These are phyloP conservation scores for Castor canadensis DNA, from an alignment of 2,113 vertebrate genomes.

Conservation along the genomic window DNA sequence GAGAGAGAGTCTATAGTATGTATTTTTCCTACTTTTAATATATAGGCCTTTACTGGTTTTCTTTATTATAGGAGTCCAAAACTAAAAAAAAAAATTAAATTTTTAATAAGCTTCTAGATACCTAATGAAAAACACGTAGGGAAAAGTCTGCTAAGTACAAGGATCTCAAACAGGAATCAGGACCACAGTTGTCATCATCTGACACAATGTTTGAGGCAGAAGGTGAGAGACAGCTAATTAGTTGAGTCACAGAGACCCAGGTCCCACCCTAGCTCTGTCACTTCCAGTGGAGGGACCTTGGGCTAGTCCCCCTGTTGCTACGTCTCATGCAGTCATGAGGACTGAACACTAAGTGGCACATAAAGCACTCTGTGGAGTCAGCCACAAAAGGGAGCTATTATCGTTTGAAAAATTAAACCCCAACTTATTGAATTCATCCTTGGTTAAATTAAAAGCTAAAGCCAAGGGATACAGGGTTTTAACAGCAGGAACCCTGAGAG, in stretches of 20 bases:
- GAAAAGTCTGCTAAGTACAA: too few relatives aligned
- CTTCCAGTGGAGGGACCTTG: not conserved
- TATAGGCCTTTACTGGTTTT: not conserved
- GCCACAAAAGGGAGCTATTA: not conserved
- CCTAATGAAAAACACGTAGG: not conserved
- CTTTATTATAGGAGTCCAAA: not conserved
- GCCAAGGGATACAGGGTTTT: not conserved
- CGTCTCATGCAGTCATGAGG: rapidly evolving
- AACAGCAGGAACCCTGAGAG: not conserved
- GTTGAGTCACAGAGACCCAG: not conserved
- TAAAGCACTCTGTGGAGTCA: not conserved
- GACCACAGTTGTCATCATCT: rapidly evolving
- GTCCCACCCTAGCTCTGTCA: not conserved
- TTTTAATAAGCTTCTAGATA: not conserved
- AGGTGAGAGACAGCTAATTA: rapidly evolving
- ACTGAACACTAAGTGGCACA: rapidly evolving
- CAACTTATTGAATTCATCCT: not conserved
- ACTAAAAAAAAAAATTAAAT: not conserved
- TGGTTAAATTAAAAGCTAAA: conserved; percentile 15
- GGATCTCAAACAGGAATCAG: not conserved
- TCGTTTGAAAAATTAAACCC: not conserved
- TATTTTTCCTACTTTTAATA: conserved; percentile 7
- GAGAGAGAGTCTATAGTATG: not conserved
- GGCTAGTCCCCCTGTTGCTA: not conserved
- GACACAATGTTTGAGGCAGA: rapidly evolving